Evolutionary conservation across 1,140 invertebrate species (phyloP).

Genomic region (Drosophila santomea): DNA sequence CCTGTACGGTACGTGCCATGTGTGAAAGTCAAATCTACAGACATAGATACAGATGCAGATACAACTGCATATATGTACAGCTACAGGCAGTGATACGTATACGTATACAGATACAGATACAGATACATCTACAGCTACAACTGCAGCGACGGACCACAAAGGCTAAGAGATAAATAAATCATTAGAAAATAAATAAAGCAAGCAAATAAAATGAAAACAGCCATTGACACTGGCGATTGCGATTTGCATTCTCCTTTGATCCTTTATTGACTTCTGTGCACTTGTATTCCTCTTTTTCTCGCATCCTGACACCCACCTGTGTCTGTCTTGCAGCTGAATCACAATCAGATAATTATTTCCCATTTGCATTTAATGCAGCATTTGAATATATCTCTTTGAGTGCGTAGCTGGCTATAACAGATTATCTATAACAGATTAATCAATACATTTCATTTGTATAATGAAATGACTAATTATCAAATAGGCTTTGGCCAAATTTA

Average conservation of each 20-base stretch:
- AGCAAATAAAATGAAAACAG: slow-evolving; percentile 48
- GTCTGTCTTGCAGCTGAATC: slow-evolving; percentile 6
- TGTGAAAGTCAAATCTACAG: slow-evolving; percentile 59
- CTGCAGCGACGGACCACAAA: slow-evolving; percentile 15
- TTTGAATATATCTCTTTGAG: slow-evolving; percentile 1
- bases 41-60: slow-evolving; percentile 17
- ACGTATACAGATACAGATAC: not conserved
- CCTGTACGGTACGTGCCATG: slow-evolving; percentile 66
- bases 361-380: slow-evolving; percentile 41
- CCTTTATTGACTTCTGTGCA: slow-evolving; percentile 3
- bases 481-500: not conserved
- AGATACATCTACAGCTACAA: not conserved
- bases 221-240: slow-evolving; percentile 4
- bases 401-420: not conserved
- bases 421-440: slow-evolving; percentile 16
- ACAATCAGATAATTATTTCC: slow-evolving; percentile 36
- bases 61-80: not conserved
- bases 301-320: not conserved
- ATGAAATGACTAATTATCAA: slow-evolving; percentile 10
- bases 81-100: slow-evolving; percentile 3
- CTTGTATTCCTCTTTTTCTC: not conserved
- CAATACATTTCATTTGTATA: slow-evolving; percentile 22
- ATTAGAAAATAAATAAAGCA: slow-evolving; percentile 62
- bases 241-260: slow-evolving; percentile 25
- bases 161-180: slow-evolving; percentile 59